These are phyloP conservation scores for Cacoxenus indagator DNA, from an alignment of 2,888 invertebrate species.

Conservation along the genomic window DNA sequence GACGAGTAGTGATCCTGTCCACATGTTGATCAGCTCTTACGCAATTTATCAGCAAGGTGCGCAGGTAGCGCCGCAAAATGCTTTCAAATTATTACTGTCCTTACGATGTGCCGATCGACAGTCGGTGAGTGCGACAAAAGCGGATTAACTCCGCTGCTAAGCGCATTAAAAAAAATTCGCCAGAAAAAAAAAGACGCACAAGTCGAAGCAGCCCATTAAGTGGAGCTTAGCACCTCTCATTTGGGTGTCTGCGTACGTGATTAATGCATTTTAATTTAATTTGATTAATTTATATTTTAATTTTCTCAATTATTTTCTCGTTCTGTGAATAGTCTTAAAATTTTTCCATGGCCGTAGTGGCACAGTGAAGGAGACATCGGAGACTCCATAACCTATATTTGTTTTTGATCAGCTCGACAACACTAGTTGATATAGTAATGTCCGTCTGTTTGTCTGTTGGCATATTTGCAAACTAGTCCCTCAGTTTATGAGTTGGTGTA, in stretches of 20 bases:
- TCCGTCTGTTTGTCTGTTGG: too few relatives aligned
- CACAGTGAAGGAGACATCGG: too few relatives aligned
- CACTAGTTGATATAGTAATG: too few relatives aligned
- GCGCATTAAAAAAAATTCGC: conserved; percentile 1
- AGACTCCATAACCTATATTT: too few relatives aligned
- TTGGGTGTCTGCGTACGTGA: not conserved
- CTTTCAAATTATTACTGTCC: conserved; percentile 1
- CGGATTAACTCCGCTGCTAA: conserved; percentile 2
- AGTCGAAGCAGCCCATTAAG: not conserved
- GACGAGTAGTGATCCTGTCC: not conserved
- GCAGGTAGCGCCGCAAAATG: not conserved
- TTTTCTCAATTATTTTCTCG: too few relatives aligned
- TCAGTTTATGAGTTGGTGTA: too few relatives aligned
- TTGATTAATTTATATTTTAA: not conserved
- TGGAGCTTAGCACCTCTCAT: not conserved
- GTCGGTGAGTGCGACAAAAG: not conserved
- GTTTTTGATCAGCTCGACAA: too few relatives aligned
- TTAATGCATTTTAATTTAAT: not conserved
- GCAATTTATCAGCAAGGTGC: not conserved
- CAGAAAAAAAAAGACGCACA: not conserved
- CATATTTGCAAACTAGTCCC: too few relatives aligned
- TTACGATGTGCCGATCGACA: not conserved
- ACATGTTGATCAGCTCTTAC: not conserved
- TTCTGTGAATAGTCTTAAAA: too few relatives aligned
- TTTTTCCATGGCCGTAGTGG: too few relatives aligned